These are phyloP conservation scores for Zaprionus obscuricornis DNA, from an alignment of 2,888 invertebrate genomes.

Conservation along the genomic window DNA sequence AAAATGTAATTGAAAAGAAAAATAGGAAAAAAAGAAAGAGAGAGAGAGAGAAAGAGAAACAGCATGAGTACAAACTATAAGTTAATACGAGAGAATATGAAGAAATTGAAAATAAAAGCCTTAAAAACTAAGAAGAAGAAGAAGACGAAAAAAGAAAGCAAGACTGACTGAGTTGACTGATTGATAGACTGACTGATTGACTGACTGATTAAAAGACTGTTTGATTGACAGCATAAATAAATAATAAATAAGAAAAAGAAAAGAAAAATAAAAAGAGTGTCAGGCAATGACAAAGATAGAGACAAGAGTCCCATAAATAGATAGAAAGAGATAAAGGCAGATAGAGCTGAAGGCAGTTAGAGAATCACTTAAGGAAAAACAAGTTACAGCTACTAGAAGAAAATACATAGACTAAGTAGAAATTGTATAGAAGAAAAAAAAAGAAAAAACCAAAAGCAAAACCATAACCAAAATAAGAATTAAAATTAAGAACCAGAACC, in stretches of 20 bases:
- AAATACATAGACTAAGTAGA: too few relatives aligned
- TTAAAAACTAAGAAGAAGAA: constrained; percentile 18
- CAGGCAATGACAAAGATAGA: constrained; percentile 50
- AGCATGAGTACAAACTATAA: constrained; percentile 50
- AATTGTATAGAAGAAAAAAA: too few relatives aligned
- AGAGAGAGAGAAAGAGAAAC: constrained; percentile 44
- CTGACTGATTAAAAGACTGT: constrained; percentile 17
- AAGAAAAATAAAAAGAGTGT: constrained; percentile 28
- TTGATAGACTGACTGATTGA: constrained; percentile 20
- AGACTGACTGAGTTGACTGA: constrained; percentile 16
- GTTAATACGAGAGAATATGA: not conserved
- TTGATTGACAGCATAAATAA: constrained; percentile 32
- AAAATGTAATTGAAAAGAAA: constrained; percentile 28
- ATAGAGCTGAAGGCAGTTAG: constrained; percentile 31
- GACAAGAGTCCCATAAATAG: constrained; percentile 25
- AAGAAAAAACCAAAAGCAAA: too few relatives aligned
- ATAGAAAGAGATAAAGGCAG: constrained; percentile 28
- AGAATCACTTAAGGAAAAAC: too few relatives aligned
- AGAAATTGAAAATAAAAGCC: not conserved
- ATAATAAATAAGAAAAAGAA: constrained; percentile 8
- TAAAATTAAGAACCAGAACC: too few relatives aligned
- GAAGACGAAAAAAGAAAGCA: constrained; percentile 14
- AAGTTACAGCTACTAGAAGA: too few relatives aligned
- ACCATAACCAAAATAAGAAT: too few relatives aligned
- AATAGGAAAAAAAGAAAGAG: constrained; percentile 51